Base-by-base conservation (phyloP, 2,113 vertebrate genomes). In the Bothrops jararaca region DNA sequence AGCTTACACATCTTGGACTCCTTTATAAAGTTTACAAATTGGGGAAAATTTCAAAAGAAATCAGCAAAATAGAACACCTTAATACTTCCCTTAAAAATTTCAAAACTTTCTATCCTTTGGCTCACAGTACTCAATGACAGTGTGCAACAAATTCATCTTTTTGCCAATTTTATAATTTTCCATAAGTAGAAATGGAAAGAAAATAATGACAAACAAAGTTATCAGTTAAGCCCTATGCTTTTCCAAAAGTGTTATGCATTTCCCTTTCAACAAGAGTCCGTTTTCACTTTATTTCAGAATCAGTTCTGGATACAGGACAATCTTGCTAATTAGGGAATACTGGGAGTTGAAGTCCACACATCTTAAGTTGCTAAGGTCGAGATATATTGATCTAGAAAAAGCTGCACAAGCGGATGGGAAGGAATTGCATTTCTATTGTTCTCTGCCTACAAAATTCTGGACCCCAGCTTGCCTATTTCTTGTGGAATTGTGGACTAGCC, bases 31-130 rank as follows among this genome's bases (percentile, higher is more conserved):
- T 52, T 88, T 45, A 52, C 86, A 34, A 95, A 89, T 26, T 12
- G 69, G 29, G 93, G 50, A 93, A 45, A 48, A 85, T 87, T 58
- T 45, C 57, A 86, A 54, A 88, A 88, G 3, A 90, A 92, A 85
- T 12, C 15, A 22, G 58, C 5, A 88, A 34, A 58, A 24, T 11
- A 53, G 24, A 64, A 64, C 48, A 92, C n/a, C 29, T 24, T 45
- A 87, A 53, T 64, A 42, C 26, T 92, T 85, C 86, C 26, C 34
- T 58, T 80, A 24, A 56, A n/a, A 86, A 85, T 15, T 90, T 93
- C 85, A 90, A 56, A 90, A 90, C 12, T 26, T 89, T 50, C 45
- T 24, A 53, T 48, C 10, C 57, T 60, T 34, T 39, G 45, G 13
- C 29, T 90, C 23, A 52, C n/a, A 86, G 58, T 64, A 8, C 29